A percentile compares a stretch with the other conserved stretches of the same genome.
These are phyloP conservation scores for Oncorhynchus kisutch DNA, from an alignment of 2,113 vertebrate genomes.

Conservation along the genomic window DNA sequence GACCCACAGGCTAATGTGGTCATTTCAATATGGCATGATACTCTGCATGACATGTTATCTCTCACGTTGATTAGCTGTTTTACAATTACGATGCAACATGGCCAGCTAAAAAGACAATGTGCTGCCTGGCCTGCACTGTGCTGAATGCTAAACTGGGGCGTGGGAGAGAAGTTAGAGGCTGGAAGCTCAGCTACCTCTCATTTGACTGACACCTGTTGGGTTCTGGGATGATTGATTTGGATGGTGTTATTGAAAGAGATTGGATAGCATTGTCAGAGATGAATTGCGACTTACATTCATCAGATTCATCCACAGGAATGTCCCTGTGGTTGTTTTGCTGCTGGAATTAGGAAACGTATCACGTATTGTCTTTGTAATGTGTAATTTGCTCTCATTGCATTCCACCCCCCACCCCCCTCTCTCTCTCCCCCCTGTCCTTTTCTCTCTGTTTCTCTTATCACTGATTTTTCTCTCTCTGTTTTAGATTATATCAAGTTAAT, in stretches of 20 bases:
- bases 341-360: conserved; percentile 5
- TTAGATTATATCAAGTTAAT: background rate
- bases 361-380: background rate
- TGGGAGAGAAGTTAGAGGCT: background rate
- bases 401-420: background rate
- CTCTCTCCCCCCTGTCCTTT: background rate
- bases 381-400: background rate
- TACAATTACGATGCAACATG: background rate
- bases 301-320: background rate
- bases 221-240: conserved; percentile 33
- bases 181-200: no score
- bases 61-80: background rate
- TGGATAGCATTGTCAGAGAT: conserved; percentile 10
- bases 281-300: conserved; percentile 16
- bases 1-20: background rate
- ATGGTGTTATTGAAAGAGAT: conserved; percentile 16
- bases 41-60: conserved; percentile 1
- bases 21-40: background rate
- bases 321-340: background rate
- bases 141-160: background rate
- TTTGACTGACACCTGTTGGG: conserved; percentile 25
- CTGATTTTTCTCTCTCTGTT: background rate
- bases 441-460: background rate
- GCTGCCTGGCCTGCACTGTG: background rate
- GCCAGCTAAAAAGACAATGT: background rate